Evolutionary conservation across 2,888 invertebrate genomes (phyloP).

Genomic region (Formica aserva): DNA sequence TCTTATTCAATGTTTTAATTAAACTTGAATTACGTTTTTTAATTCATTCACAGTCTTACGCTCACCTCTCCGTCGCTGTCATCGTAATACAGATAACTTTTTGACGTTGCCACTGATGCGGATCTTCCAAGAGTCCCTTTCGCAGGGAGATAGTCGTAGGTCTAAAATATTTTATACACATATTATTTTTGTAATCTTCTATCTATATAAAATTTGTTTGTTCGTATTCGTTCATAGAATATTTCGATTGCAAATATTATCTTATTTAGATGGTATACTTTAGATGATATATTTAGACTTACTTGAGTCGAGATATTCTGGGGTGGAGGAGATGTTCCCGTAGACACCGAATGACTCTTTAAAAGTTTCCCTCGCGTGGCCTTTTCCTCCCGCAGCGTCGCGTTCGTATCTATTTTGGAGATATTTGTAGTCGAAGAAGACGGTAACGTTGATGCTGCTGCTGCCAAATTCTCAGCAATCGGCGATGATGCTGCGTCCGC

Average conservation of each 20-base stretch:
- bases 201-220: not conserved
- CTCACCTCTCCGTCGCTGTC: constrained; percentile 84
- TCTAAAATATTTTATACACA: constrained; percentile 84
- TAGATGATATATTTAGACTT: constrained; percentile 61
- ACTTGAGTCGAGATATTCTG: constrained; percentile 96
- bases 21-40: not conserved
- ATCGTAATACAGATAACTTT: constrained; percentile 79
- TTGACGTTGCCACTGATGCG: constrained; percentile 77
- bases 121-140: constrained; percentile 64
- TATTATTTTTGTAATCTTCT: not conserved
- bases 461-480: constrained; percentile 5
- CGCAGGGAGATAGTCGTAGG: constrained; percentile 86
- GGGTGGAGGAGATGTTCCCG: constrained; percentile 94
- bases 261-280: constrained; percentile 38
- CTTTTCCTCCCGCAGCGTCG: not conserved
- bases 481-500: not conserved
- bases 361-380: constrained; percentile 39
- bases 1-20: not conserved
- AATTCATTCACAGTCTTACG: not conserved
- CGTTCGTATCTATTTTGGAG: constrained; percentile 12
- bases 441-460: not conserved
- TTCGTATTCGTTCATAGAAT: not conserved
- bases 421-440: constrained; percentile 15
- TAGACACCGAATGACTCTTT: constrained; percentile 86
- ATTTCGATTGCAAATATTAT: constrained; percentile 25